Evolutionary conservation across 2,888 invertebrate species (phyloP), one percentile per base, ranked within the genome.

Genomic region (Tinea pellionella): DNA sequence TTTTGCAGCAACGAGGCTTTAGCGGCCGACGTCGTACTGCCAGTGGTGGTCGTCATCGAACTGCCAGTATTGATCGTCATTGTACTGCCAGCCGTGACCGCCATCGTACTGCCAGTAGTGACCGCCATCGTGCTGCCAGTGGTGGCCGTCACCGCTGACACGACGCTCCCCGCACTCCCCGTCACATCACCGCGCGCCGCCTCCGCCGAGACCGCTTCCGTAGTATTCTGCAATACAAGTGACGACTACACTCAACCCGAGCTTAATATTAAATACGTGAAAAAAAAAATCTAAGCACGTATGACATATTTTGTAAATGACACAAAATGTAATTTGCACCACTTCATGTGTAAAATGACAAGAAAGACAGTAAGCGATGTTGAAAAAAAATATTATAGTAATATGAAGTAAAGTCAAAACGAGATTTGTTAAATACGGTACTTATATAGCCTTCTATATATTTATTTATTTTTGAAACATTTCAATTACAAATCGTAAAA

Each of bases 1-100:
- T 95, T 94, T 89, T 95, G 94, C 72, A 95, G 90, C 78, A 95
- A 89, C 76, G 94, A 94, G 69, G 94, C 93, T 78, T 91, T 92
- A 85, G 92, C 66, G 61, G 68, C 67, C 65, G 72, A 67, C 65
- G 68, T 66, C 61, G 60, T 51, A 53, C 64, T 61, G 64, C 60
- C 37, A 15, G 19, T 29, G 6, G 24, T 24, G 24, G 6, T 6
- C 24, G 24, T 24, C 24, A 6, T 24, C 24, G 24, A 3, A 24
- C 6, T 24, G 24, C 24, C 24, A 3, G 24, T 6, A 24, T 2
- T 24, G 6, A 24, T 6, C 6, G 24, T 24, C 67, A 67, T 68
- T 67, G 63, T 67, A 30, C 55, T 24, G 24, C 24, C 56, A 67
- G 67, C 68, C 67, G 92, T 66, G 61, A 68, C 67, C 65, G 72